Evolutionary conservation across 2,797 vertebrate genomes (phyloP), one percentile per base, ranked within the genome.

Genomic region (Hippopotamyrus pictus): DNA sequence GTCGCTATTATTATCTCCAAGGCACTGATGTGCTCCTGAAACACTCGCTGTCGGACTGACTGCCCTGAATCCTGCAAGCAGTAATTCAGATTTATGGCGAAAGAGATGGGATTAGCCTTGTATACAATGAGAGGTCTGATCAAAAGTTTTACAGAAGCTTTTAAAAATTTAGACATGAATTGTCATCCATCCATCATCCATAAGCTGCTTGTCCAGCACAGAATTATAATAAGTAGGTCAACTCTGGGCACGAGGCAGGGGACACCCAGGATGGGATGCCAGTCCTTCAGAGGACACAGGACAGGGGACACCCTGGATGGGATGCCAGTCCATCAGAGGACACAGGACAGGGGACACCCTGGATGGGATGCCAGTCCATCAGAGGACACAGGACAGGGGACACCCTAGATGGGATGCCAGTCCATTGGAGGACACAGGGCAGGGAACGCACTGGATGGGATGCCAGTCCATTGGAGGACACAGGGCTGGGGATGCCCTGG

Each of bases 1-100:
- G 89, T 90, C 29, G 48, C 86, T 90, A 89, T 91, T 91, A 87
- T 91, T 89, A 90, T 89, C 88, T 91, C 86, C 90, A 46, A 86
- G 59, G 14, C 33, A 41, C 73, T 85, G 86, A 88, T 91, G 73
- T 88, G 86, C 90, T 89, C 86, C 50, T 90, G 76, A 85, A 88
- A 90, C 90, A 88, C 54, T 79, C 53, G 51, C 59, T 54, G 59
- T 89, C 69, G 82, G 76, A 84, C 50, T 79, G 84, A 19, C 3
- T 79, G 53, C 69, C 73, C 46, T 62, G 83, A 33, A 14, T 41
- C 76, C 73, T 79, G 73, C 73, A 79, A 44, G 37, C 76, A 41
- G 29, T 76, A 44, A 65, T 65, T n/a, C 33, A 48, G 17, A 29
- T 88, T 44, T 69, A 22, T 59, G 33, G 33, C 0, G 7, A 44